Percentiles rank a stretch among this genome's conserved stretches.
Conservation (phyloP, 2,797 vertebrate genomes). For the Craterocephalus amniculus region DNA sequence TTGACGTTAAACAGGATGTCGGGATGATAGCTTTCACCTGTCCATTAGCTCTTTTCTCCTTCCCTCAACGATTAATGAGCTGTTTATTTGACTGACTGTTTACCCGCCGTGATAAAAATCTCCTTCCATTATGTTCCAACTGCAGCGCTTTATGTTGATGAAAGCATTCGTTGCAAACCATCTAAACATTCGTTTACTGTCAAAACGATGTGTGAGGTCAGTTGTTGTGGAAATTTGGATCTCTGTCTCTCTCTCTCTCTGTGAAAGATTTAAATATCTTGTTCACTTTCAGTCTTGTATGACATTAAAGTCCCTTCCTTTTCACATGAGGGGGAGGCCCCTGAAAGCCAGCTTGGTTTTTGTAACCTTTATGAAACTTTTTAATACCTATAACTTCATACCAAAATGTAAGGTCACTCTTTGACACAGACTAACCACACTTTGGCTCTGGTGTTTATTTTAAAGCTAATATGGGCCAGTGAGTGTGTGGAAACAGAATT, state of each 20-base stretch:
- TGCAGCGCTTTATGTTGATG: not conserved
- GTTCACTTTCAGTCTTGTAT: constrained; percentile 14
- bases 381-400: constrained; percentile 15
- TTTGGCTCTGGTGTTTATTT: not conserved
- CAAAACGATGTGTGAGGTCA: not conserved
- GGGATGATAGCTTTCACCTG: constrained; percentile 2
- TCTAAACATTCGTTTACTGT: not conserved
- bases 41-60: constrained; percentile 34
- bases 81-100: constrained; percentile 14
- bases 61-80: constrained; percentile 48
- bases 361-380: not conserved
- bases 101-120: constrained; percentile 31
- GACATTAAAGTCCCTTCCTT: constrained; percentile 59
- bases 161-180: not conserved
- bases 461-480: constrained; percentile 49
- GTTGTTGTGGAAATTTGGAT: not conserved
- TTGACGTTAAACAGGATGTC: constrained; percentile 24
- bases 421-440: not conserved
- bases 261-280: constrained; percentile 22
- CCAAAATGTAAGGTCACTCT: not conserved
- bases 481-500: constrained; percentile 41
- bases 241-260: constrained; percentile 7
- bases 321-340: constrained; percentile 45
- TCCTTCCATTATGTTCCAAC: constrained; percentile 22
- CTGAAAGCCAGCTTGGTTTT: constrained; percentile 15